A percentile compares a stretch with the other conserved stretches of the same genome.
phyloP scores from a whole-genome alignment of 2,113 vertebrate genomes.

The Mola mola region DNA sequence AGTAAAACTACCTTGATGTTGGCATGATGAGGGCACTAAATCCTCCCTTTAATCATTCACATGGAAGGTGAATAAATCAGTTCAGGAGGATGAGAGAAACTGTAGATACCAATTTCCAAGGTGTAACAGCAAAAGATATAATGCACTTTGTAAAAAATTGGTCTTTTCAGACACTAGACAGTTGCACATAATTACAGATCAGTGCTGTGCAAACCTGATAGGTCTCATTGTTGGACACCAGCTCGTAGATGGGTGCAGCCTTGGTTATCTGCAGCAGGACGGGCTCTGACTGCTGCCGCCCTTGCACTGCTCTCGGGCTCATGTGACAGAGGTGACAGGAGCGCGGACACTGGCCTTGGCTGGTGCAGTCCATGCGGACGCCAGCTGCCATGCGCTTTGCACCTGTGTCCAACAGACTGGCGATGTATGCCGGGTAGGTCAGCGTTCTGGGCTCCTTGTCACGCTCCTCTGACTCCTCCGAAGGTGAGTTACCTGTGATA shows the following conservation, averaged over 20 bases:
- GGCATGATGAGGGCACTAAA: constrained; percentile 2
- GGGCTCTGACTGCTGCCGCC: constrained; percentile 83
- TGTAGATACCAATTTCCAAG: neutral
- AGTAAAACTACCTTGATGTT: constrained; percentile 18
- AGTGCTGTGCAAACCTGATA: constrained; percentile 83
- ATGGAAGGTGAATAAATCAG: constrained; percentile 1
- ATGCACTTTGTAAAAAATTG: no score
- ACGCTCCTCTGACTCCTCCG: constrained; percentile 94
- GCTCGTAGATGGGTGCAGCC: constrained; percentile 91
- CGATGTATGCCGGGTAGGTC: constrained; percentile 94
- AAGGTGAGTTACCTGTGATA: constrained; percentile 93
- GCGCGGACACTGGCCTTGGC: constrained; percentile 91
- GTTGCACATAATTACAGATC: no score
- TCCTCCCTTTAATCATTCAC: neutral
- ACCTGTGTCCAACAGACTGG: constrained; percentile 93
- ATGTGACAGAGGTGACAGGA: constrained; percentile 94
- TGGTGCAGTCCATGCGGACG: constrained; percentile 94
- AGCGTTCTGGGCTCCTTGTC: constrained; percentile 93
- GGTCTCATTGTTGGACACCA: constrained; percentile 94
- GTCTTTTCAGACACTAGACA: no score
- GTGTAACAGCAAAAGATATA: no score
- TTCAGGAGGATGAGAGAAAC: neutral
- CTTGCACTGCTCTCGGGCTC: constrained; percentile 77
- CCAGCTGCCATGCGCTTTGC: constrained; percentile 91
- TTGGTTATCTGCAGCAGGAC: constrained; percentile 95